Conservation (phyloP, 2,797 vertebrate species). For the Hephaestus fuliginosus region DNA sequence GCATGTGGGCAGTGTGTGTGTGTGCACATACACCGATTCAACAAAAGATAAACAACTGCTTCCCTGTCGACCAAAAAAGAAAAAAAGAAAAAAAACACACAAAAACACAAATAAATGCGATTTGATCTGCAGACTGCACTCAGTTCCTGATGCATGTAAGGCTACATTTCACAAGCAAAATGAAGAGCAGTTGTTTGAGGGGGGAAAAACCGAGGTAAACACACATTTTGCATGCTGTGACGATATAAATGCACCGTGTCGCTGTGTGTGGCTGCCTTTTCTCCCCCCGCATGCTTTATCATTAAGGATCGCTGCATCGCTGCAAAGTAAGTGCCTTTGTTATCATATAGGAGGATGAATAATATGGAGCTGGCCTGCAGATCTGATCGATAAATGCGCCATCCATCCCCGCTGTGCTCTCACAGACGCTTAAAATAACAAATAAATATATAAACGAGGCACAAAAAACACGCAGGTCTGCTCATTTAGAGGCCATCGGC, state of each 20-base stretch:
- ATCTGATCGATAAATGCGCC: conserved; percentile 71
- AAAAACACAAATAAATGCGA: neutral
- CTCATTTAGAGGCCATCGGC: conserved; percentile 8
- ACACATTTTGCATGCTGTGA: conserved; percentile 14
- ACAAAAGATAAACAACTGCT: neutral
- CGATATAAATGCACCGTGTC: neutral
- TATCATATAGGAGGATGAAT: conserved; percentile 59
- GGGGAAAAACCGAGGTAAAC: neutral
- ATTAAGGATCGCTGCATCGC: conserved; percentile 21
- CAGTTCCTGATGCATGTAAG: neutral
- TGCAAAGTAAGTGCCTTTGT: conserved; percentile 70
- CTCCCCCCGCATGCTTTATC: neutral
- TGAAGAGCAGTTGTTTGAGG: neutral
- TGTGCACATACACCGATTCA: neutral
- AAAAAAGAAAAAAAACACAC: neutral
- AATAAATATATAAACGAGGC: neutral
- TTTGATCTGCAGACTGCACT: conserved; percentile 11
- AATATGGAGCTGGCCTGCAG: conserved; percentile 60
- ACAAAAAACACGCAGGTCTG: conserved; percentile 1
- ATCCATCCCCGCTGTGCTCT: conserved; percentile 51
- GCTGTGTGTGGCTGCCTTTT: neutral
- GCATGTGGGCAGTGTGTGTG: conserved; percentile 4
- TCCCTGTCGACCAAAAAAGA: neutral
- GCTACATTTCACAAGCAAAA: conserved; percentile 16
- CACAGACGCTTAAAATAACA: conserved; percentile 33